A percentile compares a stretch with the other conserved stretches of the same genome.
phyloP scores from a whole-genome alignment of 2,113 vertebrate species.

The Murina feae region DNA sequence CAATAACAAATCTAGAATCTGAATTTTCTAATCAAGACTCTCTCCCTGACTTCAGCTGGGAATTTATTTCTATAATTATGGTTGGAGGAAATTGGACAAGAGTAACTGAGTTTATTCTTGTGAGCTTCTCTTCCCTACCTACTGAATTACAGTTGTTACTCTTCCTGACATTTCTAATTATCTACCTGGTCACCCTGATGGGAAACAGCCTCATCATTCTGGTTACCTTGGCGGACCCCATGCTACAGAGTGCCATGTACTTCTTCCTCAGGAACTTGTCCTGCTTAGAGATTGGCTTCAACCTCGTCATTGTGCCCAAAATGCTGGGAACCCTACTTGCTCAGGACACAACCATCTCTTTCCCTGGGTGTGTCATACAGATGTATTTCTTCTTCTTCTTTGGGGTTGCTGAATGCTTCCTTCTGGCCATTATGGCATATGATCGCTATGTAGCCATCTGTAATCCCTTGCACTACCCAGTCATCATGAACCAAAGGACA shows the following conservation, averaged over 20 bases:
- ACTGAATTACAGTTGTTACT: conserved; percentile 18
- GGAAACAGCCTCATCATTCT: conserved; percentile 59
- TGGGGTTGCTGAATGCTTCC: conserved; percentile 30
- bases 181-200: conserved; percentile 34
- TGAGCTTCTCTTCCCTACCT: conserved; percentile 57
- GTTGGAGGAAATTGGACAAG: conserved; percentile 44
- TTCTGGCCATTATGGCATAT: conserved; percentile 63
- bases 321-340: conserved; percentile 42
- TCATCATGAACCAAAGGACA: conserved; percentile 39
- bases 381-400: conserved; percentile 57
- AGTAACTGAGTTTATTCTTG: conserved; percentile 52
- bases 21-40: background rate
- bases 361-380: conserved; percentile 41
- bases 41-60: background rate
- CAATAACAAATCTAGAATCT: background rate
- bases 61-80: background rate
- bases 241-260: conserved; percentile 43
- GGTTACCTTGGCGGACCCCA: background rate
- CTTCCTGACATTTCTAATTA: conserved; percentile 6
- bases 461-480: conserved; percentile 37
- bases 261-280: conserved; percentile 64
- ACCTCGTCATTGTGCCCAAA: conserved; percentile 31
- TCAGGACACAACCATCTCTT: conserved; percentile 13
- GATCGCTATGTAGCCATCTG: conserved; percentile 61
- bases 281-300: conserved; percentile 52